These are phyloP conservation scores for Leptatherina wallacei DNA, from an alignment of 2,797 vertebrate genomes.

Conservation along the genomic window DNA sequence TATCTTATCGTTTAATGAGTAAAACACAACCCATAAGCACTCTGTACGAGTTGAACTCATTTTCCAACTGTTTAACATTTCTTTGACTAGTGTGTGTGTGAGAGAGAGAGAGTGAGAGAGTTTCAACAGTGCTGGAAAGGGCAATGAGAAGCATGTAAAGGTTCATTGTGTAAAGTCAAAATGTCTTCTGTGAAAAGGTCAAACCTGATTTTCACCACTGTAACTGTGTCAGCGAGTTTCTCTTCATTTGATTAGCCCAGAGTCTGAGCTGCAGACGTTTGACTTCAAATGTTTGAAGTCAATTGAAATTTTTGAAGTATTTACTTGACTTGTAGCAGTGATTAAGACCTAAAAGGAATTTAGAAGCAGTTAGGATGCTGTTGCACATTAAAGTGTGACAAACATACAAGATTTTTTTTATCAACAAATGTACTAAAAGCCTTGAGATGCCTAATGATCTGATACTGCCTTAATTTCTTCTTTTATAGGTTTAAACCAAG, in stretches of 20 bases:
- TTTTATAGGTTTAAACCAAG: too few relatives aligned
- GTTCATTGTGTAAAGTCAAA: slow-evolving; percentile 56
- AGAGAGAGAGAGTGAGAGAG: slow-evolving; percentile 31
- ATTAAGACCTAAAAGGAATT: neutral
- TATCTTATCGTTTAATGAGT: slow-evolving; percentile 63
- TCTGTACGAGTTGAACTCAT: slow-evolving; percentile 37
- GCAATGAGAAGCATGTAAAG: slow-evolving; percentile 72
- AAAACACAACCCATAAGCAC: slow-evolving; percentile 58
- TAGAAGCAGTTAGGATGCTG: neutral
- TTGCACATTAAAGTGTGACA: neutral
- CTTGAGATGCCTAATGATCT: too few relatives aligned
- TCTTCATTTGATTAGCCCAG: slow-evolving; percentile 50
- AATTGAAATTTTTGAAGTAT: neutral
- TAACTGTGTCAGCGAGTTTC: slow-evolving; percentile 54
- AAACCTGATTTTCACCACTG: slow-evolving; percentile 46
- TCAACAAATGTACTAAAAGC: too few relatives aligned
- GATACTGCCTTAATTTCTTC: too few relatives aligned
- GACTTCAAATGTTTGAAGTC: neutral
- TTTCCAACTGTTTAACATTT: slow-evolving; percentile 43
- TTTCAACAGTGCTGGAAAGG: slow-evolving; percentile 62
- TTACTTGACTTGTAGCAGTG: neutral
- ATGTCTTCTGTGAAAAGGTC: slow-evolving; percentile 77
- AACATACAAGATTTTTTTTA: neutral
- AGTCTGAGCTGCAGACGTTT: slow-evolving; percentile 1
- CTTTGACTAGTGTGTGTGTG: slow-evolving; percentile 30